Percentiles rank a stretch among this genome's conserved stretches.
phyloP scores from a whole-genome alignment of 2,888 invertebrate genomes.

The Sepioteuthis lessoniana region DNA sequence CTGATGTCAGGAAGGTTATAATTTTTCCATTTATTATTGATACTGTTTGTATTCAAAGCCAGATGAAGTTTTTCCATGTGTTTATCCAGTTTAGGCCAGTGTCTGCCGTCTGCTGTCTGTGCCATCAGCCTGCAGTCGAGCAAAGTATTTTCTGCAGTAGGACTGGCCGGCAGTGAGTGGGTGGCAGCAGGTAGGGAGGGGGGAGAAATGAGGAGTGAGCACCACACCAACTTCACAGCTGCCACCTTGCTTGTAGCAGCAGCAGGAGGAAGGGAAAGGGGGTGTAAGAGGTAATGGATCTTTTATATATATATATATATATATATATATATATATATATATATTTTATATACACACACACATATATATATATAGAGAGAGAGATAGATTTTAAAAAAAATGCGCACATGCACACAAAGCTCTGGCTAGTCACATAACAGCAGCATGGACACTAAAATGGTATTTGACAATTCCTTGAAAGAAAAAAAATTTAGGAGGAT shows the following conservation, averaged over 20 bases:
- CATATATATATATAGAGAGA: too few relatives aligned
- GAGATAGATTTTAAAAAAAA: background rate
- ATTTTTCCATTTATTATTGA: background rate
- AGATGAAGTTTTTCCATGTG: constrained; percentile 41
- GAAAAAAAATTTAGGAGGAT: background rate
- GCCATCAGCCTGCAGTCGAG: constrained; percentile 43
- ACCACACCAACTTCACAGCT: background rate
- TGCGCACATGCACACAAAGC: background rate
- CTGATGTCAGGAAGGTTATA: too few relatives aligned
- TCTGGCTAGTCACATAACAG: background rate
- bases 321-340: too few relatives aligned
- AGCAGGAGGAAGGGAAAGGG: background rate
- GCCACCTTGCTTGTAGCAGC: constrained; percentile 11
- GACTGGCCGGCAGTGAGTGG: constrained; percentile 45
- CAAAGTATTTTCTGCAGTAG: constrained; percentile 4
- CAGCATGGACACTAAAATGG: background rate
- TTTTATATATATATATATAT: background rate
- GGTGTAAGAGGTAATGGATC: background rate
- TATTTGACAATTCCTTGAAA: background rate
- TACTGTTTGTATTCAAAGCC: constrained; percentile 40
- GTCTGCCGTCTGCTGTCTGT: constrained; percentile 47
- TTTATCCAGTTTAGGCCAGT: constrained; percentile 48
- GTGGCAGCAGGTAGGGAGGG: constrained; percentile 40
- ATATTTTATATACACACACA: too few relatives aligned
- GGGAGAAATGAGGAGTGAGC: constrained; percentile 45